These are phyloP conservation scores for Cryptocheilus praepositus DNA, from an alignment of 2,888 invertebrate genomes.

Conservation along the genomic window DNA sequence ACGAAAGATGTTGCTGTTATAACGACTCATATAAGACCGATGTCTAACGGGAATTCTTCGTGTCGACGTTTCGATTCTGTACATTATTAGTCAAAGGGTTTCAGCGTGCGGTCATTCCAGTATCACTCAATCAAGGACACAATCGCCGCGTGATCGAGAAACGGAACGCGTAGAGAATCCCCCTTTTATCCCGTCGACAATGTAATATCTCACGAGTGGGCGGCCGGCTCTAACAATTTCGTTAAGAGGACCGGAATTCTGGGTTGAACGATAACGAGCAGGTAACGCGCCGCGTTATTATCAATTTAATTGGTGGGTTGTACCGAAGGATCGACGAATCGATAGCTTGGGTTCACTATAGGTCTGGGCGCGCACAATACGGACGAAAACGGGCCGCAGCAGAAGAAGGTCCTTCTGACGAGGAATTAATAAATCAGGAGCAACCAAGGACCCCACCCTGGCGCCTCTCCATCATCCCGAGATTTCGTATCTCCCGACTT, in stretches of 20 bases:
- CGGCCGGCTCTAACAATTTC: slow-evolving; percentile 9
- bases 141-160: not conserved
- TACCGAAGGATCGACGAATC: slow-evolving; percentile 48
- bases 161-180: not conserved
- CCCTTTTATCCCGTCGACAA: too few species aligned
- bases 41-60: too few species aligned
- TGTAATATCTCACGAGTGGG: slow-evolving; percentile 3
- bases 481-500: slow-evolving; percentile 44
- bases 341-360: slow-evolving; percentile 31
- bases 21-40: too few species aligned
- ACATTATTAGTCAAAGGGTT: not conserved
- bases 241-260: slow-evolving; percentile 11
- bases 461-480: slow-evolving; percentile 41
- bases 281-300: slow-evolving; percentile 49
- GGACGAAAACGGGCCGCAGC: slow-evolving; percentile 14
- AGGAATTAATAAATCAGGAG: slow-evolving; percentile 60
- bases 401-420: slow-evolving; percentile 23
- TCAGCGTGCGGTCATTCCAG: not conserved
- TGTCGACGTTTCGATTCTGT: too few species aligned
- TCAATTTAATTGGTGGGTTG: slow-evolving; percentile 57
- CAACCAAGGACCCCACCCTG: slow-evolving; percentile 11
- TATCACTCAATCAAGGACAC: not conserved
- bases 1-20: not conserved
- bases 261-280: slow-evolving; percentile 43
- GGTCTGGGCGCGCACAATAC: slow-evolving; percentile 13